A percentile compares a stretch with the other conserved stretches of the same genome.
phyloP scores from a whole-genome alignment of 1,140 invertebrate genomes.

The Habropoda laboriosa region DNA sequence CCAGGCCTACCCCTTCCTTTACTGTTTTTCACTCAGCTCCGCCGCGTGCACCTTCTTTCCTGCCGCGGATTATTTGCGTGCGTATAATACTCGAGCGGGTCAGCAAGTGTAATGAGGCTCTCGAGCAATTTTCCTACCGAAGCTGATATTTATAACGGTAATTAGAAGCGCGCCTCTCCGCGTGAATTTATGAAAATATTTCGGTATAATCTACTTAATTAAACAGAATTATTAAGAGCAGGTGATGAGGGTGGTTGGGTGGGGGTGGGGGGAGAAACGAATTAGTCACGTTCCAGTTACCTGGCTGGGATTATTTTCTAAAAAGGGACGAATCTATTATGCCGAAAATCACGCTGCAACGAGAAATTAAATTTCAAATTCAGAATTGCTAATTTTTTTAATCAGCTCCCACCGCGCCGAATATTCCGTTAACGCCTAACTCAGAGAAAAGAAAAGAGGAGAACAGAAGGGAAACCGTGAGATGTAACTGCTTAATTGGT shows the following conservation, averaged over 20 bases:
- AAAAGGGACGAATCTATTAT: neutral
- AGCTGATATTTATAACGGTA: neutral
- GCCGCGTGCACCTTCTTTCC: neutral
- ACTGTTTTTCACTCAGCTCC: neutral
- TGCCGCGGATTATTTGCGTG: neutral
- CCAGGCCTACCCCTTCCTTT: neutral
- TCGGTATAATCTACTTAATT: neutral
- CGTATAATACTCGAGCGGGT: no score
- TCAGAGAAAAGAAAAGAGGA: no score
- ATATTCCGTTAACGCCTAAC: no score
- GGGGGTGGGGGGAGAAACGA: neutral
- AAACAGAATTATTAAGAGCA: neutral
- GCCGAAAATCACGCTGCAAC: neutral
- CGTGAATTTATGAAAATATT: neutral
- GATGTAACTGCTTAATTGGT: no score
- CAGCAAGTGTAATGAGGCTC: neutral
- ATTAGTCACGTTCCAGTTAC: neutral
- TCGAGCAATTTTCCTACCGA: conserved; percentile 10
- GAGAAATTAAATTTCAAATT: no score
- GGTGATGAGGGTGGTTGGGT: no score
- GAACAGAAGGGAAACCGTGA: no score
- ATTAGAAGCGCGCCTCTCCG: neutral
- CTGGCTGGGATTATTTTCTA: neutral
- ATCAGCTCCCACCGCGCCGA: no score
- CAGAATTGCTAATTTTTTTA: no score